These are phyloP conservation scores for Rhinogobius similis DNA, from an alignment of 2,113 vertebrate species.

Conservation along the genomic window DNA sequence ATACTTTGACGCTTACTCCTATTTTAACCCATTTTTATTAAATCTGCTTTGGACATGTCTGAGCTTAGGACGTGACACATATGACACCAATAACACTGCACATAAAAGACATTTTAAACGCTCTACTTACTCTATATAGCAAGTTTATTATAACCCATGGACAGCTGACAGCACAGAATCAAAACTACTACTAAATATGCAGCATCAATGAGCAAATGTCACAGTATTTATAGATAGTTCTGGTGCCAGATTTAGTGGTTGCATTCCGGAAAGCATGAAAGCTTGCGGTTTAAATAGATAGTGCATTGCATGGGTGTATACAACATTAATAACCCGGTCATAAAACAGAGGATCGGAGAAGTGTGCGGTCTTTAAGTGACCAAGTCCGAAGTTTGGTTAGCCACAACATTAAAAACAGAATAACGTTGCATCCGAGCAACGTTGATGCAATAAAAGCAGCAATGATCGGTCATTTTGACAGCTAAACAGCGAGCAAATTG, in stretches of 20 bases:
- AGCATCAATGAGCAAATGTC: constrained; percentile 27
- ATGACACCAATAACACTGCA: neutral
- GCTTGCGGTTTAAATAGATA: constrained; percentile 15
- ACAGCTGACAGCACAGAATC: neutral
- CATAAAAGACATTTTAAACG: neutral
- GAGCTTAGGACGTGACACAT: neutral
- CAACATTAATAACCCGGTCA: constrained; percentile 2
- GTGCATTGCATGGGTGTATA: neutral
- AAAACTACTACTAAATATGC: constrained; percentile 17
- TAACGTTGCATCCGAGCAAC: neutral
- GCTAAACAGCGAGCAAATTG: neutral
- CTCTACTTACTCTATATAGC: neutral
- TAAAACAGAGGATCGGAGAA: neutral
- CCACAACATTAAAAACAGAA: constrained; percentile 3
- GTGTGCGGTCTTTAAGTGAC: neutral
- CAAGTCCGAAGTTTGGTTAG: constrained; percentile 2
- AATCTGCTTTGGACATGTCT: neutral
- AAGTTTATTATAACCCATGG: neutral
- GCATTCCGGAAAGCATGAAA: constrained; percentile 35
- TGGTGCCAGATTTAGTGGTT: constrained; percentile 30
- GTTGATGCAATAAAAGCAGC: neutral
- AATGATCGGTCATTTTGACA: neutral
- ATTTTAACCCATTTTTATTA: neutral
- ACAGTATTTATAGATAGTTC: constrained; percentile 50
- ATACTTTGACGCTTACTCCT: too few relatives aligned